These are phyloP conservation scores for Butorides virescens DNA, from an alignment of 2,113 vertebrate genomes.

Conservation along the genomic window DNA sequence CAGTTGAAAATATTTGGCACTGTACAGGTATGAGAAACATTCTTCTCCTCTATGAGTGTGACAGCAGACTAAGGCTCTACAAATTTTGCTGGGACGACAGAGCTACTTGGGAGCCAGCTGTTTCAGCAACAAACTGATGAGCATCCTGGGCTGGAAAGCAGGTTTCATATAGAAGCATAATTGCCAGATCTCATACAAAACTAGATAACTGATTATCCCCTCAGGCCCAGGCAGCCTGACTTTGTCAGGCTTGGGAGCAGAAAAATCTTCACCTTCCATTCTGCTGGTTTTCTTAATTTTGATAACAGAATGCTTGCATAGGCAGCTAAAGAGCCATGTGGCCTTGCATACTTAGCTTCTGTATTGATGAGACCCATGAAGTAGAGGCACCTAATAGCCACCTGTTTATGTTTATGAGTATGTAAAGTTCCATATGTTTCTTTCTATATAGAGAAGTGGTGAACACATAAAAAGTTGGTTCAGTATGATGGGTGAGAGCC, in stretches of 20 bases:
- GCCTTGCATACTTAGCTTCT: neutral
- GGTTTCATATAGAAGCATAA: neutral
- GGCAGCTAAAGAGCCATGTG: slow-evolving; percentile 20
- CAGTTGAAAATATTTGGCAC: neutral
- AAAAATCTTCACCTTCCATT: neutral
- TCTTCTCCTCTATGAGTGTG: neutral
- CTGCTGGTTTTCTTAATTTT: slow-evolving; percentile 43
- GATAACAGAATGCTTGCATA: slow-evolving; percentile 25
- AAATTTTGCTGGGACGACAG: neutral
- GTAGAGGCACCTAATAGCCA: slow-evolving; percentile 47
- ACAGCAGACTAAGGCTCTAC: neutral
- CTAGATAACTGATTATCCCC: neutral
- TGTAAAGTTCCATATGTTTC: slow-evolving; percentile 54
- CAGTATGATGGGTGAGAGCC: slow-evolving; percentile 40
- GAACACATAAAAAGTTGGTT: slow-evolving; percentile 52
- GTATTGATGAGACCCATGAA: slow-evolving; percentile 23
- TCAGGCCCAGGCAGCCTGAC: neutral
- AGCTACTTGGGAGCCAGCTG: neutral
- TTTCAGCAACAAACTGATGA: neutral
- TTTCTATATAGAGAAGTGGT: slow-evolving; percentile 14
- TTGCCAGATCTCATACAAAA: neutral
- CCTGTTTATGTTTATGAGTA: slow-evolving; percentile 48
- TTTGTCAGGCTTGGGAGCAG: neutral
- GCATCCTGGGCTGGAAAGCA: neutral
- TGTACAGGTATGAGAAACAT: neutral